Base-by-base conservation (phyloP, 2,888 invertebrate genomes). In the Drosophila ustulata region DNA sequence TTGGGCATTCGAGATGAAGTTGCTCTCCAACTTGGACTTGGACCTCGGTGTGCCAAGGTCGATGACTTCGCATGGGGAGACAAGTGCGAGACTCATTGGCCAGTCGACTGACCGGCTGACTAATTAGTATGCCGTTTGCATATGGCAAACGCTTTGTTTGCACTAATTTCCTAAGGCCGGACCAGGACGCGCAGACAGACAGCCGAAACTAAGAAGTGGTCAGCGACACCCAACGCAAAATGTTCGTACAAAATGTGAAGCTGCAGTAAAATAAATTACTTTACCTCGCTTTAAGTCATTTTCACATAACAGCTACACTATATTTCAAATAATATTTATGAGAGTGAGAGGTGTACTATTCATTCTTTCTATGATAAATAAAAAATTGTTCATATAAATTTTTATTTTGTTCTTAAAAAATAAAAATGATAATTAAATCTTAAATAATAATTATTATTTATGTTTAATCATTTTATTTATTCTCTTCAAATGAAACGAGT, bases 41-140 rank as follows among this genome's bases (percentile, higher is more conserved):
- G 9, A 34, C 9, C 9, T 9, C 37, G 32, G 26, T 11, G 46
- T 26, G 25, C 52, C 55, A 59, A 64, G 63, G 67, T 71, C 67
- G 59, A 45, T 63, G 75, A 72, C 78, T 51, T 34, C 26, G 46
- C 43, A 3, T 37, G n/a, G 51, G 45, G 23, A 46, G 69, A 52
- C 55, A 56, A 49, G 18, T 37, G 26, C 47, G 37, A 51, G 62
- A 52, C 52, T 37, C 26, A 49, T 23, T 34, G 25, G 8, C 55
- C 8, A 32, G 18, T 30, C 43, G 47, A 41, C 49, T 39, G 39
- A 55, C 68, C 81, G 47, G 41, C 49, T 39, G 39, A 55, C 68
- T 84, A 82, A 82, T 82, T 82, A 82, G 82, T 81, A 82, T 81
- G 77, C 82, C 74, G 82, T 71, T 81, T 84, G 79, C 84, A 79